Conservation (phyloP, 2,797 vertebrate genomes). For the Rhynchonycteris naso region DNA sequence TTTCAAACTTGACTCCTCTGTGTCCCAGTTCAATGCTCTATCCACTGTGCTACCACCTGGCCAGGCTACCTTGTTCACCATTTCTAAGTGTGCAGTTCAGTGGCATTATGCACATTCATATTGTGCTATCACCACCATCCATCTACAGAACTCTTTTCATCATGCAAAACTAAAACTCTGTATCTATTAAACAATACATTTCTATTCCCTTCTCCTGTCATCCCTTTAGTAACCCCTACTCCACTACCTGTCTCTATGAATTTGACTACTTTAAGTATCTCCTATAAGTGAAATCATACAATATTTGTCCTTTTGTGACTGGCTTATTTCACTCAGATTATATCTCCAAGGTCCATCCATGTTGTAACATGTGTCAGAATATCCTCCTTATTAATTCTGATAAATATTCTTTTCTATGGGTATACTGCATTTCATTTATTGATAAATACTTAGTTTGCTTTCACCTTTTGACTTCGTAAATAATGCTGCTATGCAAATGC, state of each 20-base stretch:
- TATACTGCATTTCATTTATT: neutral
- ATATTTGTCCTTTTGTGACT: conserved; percentile 17
- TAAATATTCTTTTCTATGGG: neutral
- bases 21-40: too few relatives aligned
- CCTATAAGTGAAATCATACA: neutral
- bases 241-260: neutral
- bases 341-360: neutral
- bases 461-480: neutral
- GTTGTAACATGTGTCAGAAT: neutral
- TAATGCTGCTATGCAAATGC: neutral
- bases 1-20: too few relatives aligned
- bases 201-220: neutral
- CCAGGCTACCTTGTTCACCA: neutral
- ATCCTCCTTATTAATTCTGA: neutral
- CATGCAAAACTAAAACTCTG: neutral
- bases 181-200: neutral
- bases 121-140: neutral
- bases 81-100: neutral
- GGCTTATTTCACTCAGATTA: conserved; percentile 15
- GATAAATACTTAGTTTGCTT: neutral
- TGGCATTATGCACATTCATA: neutral
- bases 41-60: too few relatives aligned
- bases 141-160: neutral
- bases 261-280: neutral
- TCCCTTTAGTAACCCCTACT: neutral